Evolutionary conservation across 1,140 invertebrate species (phyloP), one percentile per base, ranked within the genome.

Genomic region (Rhynchophorus ferrugineus): DNA sequence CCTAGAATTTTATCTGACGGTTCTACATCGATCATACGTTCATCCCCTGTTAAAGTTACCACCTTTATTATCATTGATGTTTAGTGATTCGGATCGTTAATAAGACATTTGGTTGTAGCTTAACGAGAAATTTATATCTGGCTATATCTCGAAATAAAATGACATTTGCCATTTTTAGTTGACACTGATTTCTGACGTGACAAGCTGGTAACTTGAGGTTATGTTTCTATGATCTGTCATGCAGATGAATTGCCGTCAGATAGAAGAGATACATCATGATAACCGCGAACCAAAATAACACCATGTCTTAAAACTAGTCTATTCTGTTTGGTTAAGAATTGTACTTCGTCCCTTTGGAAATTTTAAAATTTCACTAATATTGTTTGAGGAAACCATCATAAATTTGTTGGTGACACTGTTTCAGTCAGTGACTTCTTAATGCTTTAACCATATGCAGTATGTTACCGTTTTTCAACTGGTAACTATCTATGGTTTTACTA

Each of bases 11-110:
- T 65, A 41, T 66, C 63, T 0, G 55, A 49, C n/a, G 59, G 56
- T 50, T 68, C 60, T 19, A 66, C 61, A 49, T 67, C 59, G 14
- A 67, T 54, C 45, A 61, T 60, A 7, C 55, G 53, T 58, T 65
- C 63, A 36, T 63, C 55, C 29, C 65, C 63, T 14, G 54, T 64
- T 56, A 66, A 48, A 20, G 60, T 62, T n/a, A 63, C 57, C 11
- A 65, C 53, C 56, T 64, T 66, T 36, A 67, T 35, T 49, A 63
- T 45, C 62, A 64, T 68, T 47, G 46, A 54, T 24, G n/a, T 37
- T 47, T 33, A 13, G 44, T 16, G 8, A 16, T 20, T 13, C 7
- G 3, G 3, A 18, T 37, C 34, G 7, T 34, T 18, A 22, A 18
- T 22, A 29, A 6, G 5, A 11, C 24, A 29, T 29, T 29, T 29